Percentiles rank a stretch among this genome's conserved stretches.
These are phyloP conservation scores for Microcebus murinus DNA, from an alignment of 2,113 vertebrate species.

Conservation along the genomic window DNA sequence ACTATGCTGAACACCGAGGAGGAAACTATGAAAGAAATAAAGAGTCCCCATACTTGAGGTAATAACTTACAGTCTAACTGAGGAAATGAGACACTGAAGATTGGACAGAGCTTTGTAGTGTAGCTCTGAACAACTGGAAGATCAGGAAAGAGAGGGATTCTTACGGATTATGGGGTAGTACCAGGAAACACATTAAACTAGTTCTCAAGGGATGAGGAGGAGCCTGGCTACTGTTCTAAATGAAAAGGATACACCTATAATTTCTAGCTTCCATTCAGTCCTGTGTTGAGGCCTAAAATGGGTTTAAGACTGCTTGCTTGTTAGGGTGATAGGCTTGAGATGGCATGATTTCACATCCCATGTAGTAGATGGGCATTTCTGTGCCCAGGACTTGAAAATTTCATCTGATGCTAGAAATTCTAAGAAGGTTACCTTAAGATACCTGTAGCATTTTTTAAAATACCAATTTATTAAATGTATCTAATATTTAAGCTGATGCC, in stretches of 20 bases:
- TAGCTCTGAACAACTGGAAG: not conserved
- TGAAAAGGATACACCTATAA: not conserved
- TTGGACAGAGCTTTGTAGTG: not conserved
- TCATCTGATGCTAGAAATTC: constrained; percentile 1
- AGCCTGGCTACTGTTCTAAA: not conserved
- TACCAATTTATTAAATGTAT: not conserved
- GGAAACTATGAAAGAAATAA: not conserved
- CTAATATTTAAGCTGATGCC: not conserved
- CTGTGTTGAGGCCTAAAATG: not conserved
- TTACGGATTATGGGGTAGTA: not conserved
- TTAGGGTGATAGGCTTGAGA: not conserved
- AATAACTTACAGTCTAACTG: not conserved
- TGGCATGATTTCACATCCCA: not conserved
- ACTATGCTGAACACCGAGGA: not conserved
- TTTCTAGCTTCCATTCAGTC: not conserved
- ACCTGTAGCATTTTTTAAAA: not conserved
- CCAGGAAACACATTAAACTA: not conserved
- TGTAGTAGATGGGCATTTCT: not conserved
- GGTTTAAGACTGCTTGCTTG: not conserved
- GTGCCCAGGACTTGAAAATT: not conserved
- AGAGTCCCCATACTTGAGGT: not conserved
- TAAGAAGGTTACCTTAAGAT: not conserved
- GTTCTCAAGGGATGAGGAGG: not conserved
- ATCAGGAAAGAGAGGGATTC: not conserved
- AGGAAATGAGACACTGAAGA: not conserved